phyloP scores from a whole-genome alignment of 1,140 invertebrate genomes.

The Leptoteleia sp. region DNA sequence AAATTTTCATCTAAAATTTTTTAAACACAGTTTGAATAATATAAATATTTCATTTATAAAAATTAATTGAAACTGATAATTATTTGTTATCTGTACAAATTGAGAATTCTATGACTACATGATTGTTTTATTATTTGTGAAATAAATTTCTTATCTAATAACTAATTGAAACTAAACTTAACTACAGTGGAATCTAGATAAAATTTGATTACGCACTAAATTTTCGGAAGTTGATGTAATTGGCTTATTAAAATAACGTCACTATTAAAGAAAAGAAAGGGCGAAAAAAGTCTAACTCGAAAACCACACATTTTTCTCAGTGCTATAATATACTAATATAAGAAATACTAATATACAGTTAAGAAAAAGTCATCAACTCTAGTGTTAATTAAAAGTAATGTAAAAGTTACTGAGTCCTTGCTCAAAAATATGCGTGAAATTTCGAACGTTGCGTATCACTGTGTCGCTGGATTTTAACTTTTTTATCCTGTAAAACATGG shows the following conservation, averaged over 20 bases:
- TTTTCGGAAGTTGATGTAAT: neutral
- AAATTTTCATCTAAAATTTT: too few relatives aligned
- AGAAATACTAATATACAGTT: slow-evolving; percentile 40
- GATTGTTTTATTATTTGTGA: neutral
- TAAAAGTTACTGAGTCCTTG: slow-evolving; percentile 4
- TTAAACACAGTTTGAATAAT: too few relatives aligned
- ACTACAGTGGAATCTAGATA: slow-evolving; percentile 9
- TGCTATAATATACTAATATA: slow-evolving; percentile 18
- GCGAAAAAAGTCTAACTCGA: neutral
- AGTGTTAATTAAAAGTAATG: slow-evolving; percentile 21
- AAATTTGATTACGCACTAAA: slow-evolving; percentile 8
- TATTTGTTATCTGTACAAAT: too few relatives aligned
- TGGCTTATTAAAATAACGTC: neutral
- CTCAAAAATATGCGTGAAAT: slow-evolving; percentile 6
- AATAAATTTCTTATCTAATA: slow-evolving; percentile 1
- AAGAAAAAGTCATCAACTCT: slow-evolving; percentile 44
- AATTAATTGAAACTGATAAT: too few relatives aligned
- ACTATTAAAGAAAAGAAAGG: neutral
- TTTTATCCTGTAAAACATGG: too few relatives aligned
- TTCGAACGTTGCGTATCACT: too few relatives aligned
- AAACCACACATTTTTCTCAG: slow-evolving; percentile 36
- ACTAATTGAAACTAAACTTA: neutral
- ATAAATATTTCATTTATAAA: too few relatives aligned
- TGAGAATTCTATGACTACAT: neutral
- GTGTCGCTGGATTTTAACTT: too few relatives aligned